phyloP scores from a whole-genome alignment of 2,888 invertebrate genomes.

The Andrena camellia region DNA sequence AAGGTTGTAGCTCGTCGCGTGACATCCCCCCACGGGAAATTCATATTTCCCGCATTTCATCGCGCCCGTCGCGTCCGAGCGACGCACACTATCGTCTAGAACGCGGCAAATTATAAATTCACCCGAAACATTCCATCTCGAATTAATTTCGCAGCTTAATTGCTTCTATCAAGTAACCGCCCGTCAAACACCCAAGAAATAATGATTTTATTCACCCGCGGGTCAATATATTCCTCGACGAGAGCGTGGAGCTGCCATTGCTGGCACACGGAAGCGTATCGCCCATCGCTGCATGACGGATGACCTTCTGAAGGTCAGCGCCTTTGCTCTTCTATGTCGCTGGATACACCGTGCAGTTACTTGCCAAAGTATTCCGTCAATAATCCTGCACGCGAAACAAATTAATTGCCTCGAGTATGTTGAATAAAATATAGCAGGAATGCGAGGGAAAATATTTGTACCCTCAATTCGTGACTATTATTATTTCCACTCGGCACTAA shows the following conservation, averaged over 20 bases:
- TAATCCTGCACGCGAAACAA: constrained; percentile 47
- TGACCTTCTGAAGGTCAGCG: constrained; percentile 81
- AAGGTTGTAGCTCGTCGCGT: no score
- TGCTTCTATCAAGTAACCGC: constrained; percentile 45
- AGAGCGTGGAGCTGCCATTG: constrained; percentile 51
- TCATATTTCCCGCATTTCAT: no score
- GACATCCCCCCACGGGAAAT: no score
- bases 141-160: constrained; percentile 48
- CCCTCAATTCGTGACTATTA: no score
- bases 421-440: constrained; percentile 26
- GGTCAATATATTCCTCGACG: constrained; percentile 62
- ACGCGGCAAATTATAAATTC: constrained; percentile 14
- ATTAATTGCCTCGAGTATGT: constrained; percentile 43
- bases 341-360: constrained; percentile 20
- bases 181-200: constrained; percentile 50
- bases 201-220: constrained; percentile 64
- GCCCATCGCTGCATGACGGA: constrained; percentile 71
- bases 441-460: neutral
- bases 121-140: neutral
- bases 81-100: no score
- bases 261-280: constrained; percentile 78
- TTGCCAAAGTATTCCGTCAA: constrained; percentile 35
- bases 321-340: constrained; percentile 73
- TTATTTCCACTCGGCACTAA: no score
- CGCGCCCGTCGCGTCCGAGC: no score